Evolutionary conservation across 2,888 invertebrate genomes (phyloP).

Genomic region (Blera fallax): DNA sequence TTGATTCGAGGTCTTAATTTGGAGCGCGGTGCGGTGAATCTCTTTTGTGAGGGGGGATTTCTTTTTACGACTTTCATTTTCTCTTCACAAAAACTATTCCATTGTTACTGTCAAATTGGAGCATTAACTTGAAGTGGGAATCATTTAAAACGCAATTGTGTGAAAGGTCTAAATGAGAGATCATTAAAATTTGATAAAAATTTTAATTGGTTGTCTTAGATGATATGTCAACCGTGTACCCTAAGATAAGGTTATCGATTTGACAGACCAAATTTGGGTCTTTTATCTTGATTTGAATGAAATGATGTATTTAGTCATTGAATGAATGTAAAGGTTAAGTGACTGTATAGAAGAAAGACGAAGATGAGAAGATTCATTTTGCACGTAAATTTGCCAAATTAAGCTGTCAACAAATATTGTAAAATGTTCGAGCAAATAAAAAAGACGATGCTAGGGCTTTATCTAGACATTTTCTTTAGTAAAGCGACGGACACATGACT

Average conservation of each 20-base stretch:
- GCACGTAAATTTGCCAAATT: background rate
- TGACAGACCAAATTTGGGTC: background rate
- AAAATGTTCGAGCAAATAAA: background rate
- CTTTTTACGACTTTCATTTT: constrained; percentile 23
- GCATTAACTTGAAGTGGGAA: background rate
- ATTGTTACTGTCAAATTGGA: constrained; percentile 5
- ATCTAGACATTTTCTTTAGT: background rate
- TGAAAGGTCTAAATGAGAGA: background rate
- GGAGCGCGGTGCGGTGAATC: background rate
- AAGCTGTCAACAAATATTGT: background rate
- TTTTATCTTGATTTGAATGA: background rate
- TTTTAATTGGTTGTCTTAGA: background rate
- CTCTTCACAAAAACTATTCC: background rate
- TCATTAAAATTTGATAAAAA: background rate
- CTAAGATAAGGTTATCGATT: background rate
- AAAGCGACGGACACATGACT: background rate
- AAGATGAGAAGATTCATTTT: background rate
- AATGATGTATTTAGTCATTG: background rate
- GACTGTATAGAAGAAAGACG: background rate
- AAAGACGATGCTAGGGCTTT: background rate
- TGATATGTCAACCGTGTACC: background rate
- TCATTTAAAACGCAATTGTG: background rate
- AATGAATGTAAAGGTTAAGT: background rate
- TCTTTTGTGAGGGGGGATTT: background rate
- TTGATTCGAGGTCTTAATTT: background rate